A percentile compares a stretch with the other conserved stretches of the same genome.
Conservation (phyloP, 2,113 vertebrate species). For the Gambusia holbrooki region DNA sequence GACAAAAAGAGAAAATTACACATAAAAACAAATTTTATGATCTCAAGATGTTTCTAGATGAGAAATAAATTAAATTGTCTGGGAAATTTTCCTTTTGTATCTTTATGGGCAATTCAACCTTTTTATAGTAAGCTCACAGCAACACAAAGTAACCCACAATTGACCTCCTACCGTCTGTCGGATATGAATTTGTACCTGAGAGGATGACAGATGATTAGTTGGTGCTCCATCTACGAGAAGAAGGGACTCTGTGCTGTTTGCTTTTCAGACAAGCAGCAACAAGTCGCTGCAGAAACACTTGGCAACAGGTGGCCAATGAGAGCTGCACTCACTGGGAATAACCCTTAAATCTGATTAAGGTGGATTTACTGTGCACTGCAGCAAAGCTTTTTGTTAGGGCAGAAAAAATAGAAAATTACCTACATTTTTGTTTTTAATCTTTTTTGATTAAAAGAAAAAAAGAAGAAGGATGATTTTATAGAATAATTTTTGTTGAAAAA, state of each 20-base stretch:
- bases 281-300: not conserved
- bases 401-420: not conserved
- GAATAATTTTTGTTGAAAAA: not conserved
- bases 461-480: not conserved
- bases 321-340: constrained; percentile 4
- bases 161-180: constrained; percentile 13
- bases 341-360: constrained; percentile 38
- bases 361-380: not conserved
- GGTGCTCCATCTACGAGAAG: constrained; percentile 28
- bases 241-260: not conserved
- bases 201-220: not conserved
- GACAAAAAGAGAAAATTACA: not conserved
- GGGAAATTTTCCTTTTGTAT: not conserved
- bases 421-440: not conserved
- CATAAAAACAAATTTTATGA: not conserved
- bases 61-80: not conserved
- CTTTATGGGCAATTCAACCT: not conserved
- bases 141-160: not conserved
- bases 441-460: not conserved
- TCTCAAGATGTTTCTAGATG: not conserved
- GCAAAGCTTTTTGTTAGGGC: not conserved
- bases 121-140: not conserved
- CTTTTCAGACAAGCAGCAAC: not conserved
- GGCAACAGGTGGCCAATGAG: constrained; percentile 51
- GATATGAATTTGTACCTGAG: not conserved